A percentile compares a stretch with the other conserved stretches of the same genome.
phyloP scores from a whole-genome alignment of 1,140 invertebrate species.

The Choristoneura fumiferana region DNA sequence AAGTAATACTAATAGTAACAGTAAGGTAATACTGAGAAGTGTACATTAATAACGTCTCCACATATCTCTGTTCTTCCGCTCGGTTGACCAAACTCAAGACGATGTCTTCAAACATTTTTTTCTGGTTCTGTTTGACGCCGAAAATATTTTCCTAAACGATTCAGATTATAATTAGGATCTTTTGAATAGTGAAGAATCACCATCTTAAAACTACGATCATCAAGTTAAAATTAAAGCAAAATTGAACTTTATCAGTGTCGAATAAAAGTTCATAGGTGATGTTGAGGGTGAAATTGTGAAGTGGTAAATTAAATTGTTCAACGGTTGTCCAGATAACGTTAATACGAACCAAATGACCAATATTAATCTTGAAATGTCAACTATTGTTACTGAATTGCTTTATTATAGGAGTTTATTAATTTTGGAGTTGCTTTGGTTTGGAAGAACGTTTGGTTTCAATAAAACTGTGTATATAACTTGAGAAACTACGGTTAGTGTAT shows the following conservation, averaged over 20 bases:
- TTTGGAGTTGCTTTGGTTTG: constrained; percentile 2
- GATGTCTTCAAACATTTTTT: constrained; percentile 69
- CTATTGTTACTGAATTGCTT: constrained; percentile 47
- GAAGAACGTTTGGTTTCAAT: too few species aligned
- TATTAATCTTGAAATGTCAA: constrained; percentile 61
- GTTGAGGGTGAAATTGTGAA: background rate
- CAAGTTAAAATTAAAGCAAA: background rate
- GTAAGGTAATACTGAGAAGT: background rate
- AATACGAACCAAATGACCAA: constrained; percentile 60
- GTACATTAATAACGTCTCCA: constrained; percentile 28
- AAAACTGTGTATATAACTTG: too few species aligned
- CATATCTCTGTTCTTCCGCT: constrained; percentile 39
- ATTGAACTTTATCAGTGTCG: background rate
- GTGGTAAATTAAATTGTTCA: constrained; percentile 25
- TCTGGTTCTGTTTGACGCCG: constrained; percentile 56
- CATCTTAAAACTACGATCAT: constrained; percentile 1
- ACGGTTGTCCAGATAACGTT: constrained; percentile 45
- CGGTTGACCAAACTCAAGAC: constrained; percentile 65
- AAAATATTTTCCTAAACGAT: constrained; percentile 74
- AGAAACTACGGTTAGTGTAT: too few species aligned
- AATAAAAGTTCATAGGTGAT: background rate
- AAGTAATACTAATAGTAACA: too few species aligned
- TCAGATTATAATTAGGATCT: constrained; percentile 70
- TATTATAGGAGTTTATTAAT: constrained; percentile 33
- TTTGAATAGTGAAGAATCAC: constrained; percentile 50